phyloP scores from a whole-genome alignment of 2,113 vertebrate genomes.

The Pterophyllum scalare region DNA sequence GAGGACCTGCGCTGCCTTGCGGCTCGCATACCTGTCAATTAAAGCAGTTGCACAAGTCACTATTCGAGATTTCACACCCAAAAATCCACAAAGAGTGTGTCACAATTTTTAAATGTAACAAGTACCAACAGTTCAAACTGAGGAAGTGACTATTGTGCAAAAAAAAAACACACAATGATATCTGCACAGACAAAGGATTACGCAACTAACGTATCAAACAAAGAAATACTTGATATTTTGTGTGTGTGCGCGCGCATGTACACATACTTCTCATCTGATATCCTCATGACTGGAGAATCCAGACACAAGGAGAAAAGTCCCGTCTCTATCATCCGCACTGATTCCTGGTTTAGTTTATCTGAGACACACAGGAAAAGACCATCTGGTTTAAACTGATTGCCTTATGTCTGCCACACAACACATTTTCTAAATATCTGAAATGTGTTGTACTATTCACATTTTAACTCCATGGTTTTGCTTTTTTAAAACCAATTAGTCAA shows the following conservation, averaged over 20 bases:
- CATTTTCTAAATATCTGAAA: not conserved
- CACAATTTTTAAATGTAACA: not conserved
- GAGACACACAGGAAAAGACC: constrained; percentile 1
- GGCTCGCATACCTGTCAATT: constrained; percentile 81
- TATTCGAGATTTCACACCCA: not conserved
- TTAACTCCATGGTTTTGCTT: not conserved
- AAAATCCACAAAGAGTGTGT: not conserved
- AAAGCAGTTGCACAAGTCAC: constrained; percentile 2
- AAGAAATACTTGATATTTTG: constrained; percentile 1
- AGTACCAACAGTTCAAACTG: not conserved
- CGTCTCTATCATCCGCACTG: constrained; percentile 83
- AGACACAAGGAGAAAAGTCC: constrained; percentile 86
- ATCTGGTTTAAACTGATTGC: not conserved
- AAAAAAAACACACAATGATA: constrained; percentile 39
- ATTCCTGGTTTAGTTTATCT: constrained; percentile 88
- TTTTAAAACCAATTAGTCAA: not conserved
- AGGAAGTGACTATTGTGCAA: constrained; percentile 28
- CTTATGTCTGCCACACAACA: not conserved
- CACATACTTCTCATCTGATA: constrained; percentile 84
- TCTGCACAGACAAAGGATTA: constrained; percentile 26
- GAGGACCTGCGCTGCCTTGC: constrained; percentile 86
- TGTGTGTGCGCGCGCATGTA: not conserved
- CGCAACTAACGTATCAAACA: constrained; percentile 28
- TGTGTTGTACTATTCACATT: not conserved
- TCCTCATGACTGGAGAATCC: constrained; percentile 86